These are phyloP conservation scores for Taurulus bubalis DNA, from an alignment of 2,113 vertebrate genomes.

Conservation along the genomic window DNA sequence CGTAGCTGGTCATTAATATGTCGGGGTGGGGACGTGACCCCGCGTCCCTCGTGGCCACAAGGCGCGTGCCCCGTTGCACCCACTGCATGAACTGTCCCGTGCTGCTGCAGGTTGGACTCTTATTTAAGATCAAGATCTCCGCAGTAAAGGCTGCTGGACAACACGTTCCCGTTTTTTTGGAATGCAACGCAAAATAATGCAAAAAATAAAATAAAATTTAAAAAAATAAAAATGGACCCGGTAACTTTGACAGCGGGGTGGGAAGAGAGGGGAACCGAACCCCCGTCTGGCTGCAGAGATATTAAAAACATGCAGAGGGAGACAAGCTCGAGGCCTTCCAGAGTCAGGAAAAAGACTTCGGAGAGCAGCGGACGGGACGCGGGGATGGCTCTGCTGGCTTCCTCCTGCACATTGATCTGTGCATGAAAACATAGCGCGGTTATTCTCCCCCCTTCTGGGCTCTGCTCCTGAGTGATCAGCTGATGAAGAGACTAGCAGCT, in stretches of 20 bases:
- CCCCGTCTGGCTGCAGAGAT: constrained; percentile 86
- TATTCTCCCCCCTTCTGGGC: constrained; percentile 91
- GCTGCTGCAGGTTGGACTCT: constrained; percentile 28
- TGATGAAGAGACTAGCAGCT: constrained; percentile 99
- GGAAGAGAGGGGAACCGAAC: constrained; percentile 73
- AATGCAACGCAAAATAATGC: constrained; percentile 45
- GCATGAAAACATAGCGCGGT: constrained; percentile 97
- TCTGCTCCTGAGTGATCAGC: constrained; percentile 98
- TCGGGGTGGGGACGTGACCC: neutral
- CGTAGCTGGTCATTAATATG: neutral
- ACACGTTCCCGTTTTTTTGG: constrained; percentile 4
- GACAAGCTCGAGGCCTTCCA: constrained; percentile 92
- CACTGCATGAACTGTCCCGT: constrained; percentile 20
- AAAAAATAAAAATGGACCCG: constrained; percentile 79
- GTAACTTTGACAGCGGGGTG: constrained; percentile 86
- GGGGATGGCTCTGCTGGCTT: constrained; percentile 91
- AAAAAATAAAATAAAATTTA: constrained; percentile 43
- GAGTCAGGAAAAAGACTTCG: constrained; percentile 92
- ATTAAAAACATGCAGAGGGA: constrained; percentile 93
- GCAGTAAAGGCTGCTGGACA: neutral
- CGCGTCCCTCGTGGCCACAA: neutral
- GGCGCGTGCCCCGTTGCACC: neutral
- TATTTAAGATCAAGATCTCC: constrained; percentile 1
- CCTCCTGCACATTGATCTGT: constrained; percentile 96
- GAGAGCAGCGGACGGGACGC: constrained; percentile 86